Conservation (phyloP, 1,140 invertebrate genomes). For the Drosophila ogumai region DNA sequence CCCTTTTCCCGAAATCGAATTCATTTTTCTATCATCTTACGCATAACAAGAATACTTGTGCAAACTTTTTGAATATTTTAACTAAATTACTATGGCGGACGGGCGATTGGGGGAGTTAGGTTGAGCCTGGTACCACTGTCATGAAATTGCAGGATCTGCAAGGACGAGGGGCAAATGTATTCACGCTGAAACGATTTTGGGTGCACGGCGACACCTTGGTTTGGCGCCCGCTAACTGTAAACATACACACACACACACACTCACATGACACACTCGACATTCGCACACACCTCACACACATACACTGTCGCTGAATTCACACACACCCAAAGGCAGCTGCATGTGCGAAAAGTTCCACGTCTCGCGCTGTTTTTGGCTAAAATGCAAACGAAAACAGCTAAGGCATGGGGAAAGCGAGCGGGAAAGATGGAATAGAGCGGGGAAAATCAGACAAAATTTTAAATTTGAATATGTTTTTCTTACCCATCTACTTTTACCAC, state of each 20-base stretch:
- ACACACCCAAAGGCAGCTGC: conserved; percentile 30
- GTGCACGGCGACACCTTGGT: conserved; percentile 81
- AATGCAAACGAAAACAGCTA: conserved; percentile 70
- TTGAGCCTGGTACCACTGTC: conserved; percentile 42
- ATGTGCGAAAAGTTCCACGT: conserved; percentile 79
- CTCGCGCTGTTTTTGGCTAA: conserved; percentile 72
- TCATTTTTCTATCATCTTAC: conserved; percentile 37
- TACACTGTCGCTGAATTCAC: conserved; percentile 15
- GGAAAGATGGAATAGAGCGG: neutral
- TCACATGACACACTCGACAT: conserved; percentile 2
- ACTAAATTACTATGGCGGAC: conserved; percentile 39
- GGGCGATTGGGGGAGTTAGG: conserved; percentile 19
- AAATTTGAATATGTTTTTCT: conserved; percentile 83
- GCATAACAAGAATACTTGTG: conserved; percentile 37
- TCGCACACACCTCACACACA: conserved; percentile 7
- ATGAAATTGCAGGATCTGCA: conserved; percentile 28
- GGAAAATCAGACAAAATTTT: conserved; percentile 74
- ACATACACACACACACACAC: conserved; percentile 71
- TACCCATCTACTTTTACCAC: conserved; percentile 38
- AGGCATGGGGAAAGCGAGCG: neutral
- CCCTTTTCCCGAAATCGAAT: conserved; percentile 22
- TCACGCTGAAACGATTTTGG: conserved; percentile 81
- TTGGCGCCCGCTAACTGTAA: conserved; percentile 82
- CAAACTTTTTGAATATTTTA: conserved; percentile 51
- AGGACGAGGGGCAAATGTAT: conserved; percentile 69